Base-by-base conservation (phyloP, 2,113 vertebrate species). In the Prolemur simus region DNA sequence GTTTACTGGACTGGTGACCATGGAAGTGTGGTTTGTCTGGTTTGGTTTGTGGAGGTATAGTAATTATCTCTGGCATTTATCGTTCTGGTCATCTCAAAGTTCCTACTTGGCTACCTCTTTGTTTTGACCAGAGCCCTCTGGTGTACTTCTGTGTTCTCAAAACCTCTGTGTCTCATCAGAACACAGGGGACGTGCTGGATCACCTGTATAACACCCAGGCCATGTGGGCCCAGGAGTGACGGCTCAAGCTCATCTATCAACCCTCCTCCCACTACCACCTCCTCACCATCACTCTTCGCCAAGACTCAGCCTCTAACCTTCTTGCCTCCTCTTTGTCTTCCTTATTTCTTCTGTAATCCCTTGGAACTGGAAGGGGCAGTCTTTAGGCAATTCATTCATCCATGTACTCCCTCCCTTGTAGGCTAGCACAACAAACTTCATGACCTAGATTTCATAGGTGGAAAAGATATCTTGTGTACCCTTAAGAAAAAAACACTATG, bases 251-350 rank as follows among this genome's bases (percentile, higher is more conserved):
- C 20, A 63, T 73, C 52, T 56, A 23, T 83, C 68, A 93, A 32
- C 54, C 45, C n/a, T 18, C 39, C 45, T 92, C 92, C 95, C n/a
- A 93, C 92, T 54, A 18, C 90, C 37, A 69, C 91, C 96, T 95
- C 93, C 74, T 96, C 93, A 58, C 11, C 47, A 32, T 9, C n/a
- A 54, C 69, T 90, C 68, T 56, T 95, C 58, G 82, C 89, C 96
- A 96, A 93, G 91, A 78, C 34, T 80, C 58, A 78, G 63, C 73
- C 86, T 91, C 83, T 95, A 84, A 66, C 83, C 14, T 58, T 74
- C 85, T 93, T 74, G 29, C 13, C 17, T 96, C 87, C 64, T 83
- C 85, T 87, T 92, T 93, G 78, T 71, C 78, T 93, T 76, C 60
- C 56, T 83, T 93, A 77, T 71, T 95, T 81, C 90, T 92, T 93